Conservation (phyloP, 2,113 vertebrate species). For the Hypocryptadius cinnamomeus region DNA sequence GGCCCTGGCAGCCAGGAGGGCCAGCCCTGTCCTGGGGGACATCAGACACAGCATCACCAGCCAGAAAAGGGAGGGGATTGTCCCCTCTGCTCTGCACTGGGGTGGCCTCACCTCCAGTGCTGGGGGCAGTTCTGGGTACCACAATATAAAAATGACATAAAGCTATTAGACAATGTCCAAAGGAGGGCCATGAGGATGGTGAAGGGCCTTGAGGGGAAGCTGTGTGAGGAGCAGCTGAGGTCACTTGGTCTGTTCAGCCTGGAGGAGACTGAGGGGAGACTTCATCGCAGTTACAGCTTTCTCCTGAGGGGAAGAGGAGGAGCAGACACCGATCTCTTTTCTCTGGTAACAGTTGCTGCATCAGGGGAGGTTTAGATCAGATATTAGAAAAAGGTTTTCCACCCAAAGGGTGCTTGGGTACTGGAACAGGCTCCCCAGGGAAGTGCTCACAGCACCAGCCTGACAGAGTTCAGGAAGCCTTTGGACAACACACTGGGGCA, state of each 20-base stretch:
- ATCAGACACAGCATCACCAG: neutral
- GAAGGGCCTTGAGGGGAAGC: neutral
- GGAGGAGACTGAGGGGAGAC: neutral
- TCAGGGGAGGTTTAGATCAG: neutral
- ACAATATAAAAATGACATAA: neutral
- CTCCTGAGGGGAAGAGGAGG: neutral
- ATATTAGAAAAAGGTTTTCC: neutral
- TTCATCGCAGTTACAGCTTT: no score
- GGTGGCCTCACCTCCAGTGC: accelerated
- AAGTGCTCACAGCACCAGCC: neutral
- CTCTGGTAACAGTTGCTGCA: neutral
- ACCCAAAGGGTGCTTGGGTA: neutral
- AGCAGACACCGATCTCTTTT: no score
- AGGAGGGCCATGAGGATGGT: neutral
- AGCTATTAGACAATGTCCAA: neutral
- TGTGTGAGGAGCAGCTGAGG: neutral
- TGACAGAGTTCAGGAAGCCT: neutral
- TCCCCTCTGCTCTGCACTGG: neutral
- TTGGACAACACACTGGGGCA: neutral
- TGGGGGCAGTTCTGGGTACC: neutral
- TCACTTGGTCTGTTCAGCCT: neutral
- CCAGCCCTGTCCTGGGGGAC: neutral
- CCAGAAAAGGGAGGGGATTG: neutral
- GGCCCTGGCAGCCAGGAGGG: neutral
- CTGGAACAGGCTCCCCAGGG: neutral